A percentile compares a stretch with the other conserved stretches of the same genome.
phyloP scores from a whole-genome alignment of 2,888 invertebrate genomes.

The Anodontia alba region DNA sequence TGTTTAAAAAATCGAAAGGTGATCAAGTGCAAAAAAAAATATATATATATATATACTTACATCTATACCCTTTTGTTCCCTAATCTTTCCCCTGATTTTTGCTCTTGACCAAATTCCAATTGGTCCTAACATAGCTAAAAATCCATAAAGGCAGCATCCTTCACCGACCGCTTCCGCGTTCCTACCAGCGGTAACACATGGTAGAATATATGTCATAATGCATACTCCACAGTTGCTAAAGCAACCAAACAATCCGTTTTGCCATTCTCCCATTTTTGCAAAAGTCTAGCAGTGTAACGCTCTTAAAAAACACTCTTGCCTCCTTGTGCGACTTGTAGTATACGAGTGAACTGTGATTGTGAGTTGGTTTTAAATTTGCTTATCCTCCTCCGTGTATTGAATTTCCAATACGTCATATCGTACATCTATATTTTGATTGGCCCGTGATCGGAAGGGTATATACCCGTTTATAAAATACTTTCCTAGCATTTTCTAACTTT shows the following conservation, averaged over 20 bases:
- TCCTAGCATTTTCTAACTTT: no score
- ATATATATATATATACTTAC: conserved; percentile 61
- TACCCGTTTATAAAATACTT: background rate
- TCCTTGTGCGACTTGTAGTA: background rate
- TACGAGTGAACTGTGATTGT: background rate
- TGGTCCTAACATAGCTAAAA: conserved; percentile 59
- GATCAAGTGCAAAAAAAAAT: no score
- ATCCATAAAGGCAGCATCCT: conserved; percentile 64
- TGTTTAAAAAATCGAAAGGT: no score
- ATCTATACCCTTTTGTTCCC: conserved; percentile 70
- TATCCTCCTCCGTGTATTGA: background rate
- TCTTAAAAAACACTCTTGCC: background rate
- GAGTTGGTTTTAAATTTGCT: background rate
- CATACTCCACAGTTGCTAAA: conserved; percentile 68
- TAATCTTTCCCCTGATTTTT: conserved; percentile 67
- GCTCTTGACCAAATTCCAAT: conserved; percentile 64
- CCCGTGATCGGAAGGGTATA: background rate
- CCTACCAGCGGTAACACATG: conserved; percentile 73
- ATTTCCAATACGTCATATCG: background rate
- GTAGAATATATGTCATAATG: conserved; percentile 70
- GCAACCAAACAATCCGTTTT: conserved; percentile 70
- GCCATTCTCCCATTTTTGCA: conserved; percentile 68
- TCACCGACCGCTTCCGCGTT: conserved; percentile 72
- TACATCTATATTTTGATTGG: background rate
- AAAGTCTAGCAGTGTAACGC: no score